phyloP scores from a whole-genome alignment of 2,888 invertebrate genomes.

The Marronus borbonicus region DNA sequence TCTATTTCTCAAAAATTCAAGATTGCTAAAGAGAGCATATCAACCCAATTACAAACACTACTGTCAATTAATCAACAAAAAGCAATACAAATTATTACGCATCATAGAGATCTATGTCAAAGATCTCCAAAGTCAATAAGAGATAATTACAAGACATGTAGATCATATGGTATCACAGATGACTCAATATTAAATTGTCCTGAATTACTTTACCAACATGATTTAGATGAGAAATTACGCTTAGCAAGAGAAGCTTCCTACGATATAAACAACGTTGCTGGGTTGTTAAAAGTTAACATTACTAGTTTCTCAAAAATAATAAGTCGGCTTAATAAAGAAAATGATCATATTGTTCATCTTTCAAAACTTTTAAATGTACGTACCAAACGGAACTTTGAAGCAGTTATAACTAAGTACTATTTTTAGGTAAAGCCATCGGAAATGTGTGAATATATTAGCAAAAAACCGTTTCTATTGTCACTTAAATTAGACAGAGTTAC shows the following conservation, averaged over 20 bases:
- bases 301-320: slow-evolving; percentile 55
- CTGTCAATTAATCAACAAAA: slow-evolving; percentile 44
- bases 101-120: slow-evolving; percentile 56
- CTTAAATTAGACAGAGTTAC: slow-evolving; percentile 51
- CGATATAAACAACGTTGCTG: slow-evolving; percentile 60
- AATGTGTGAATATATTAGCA: slow-evolving; percentile 57
- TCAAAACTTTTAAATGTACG: slow-evolving; percentile 59
- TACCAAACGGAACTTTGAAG: background rate
- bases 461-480: slow-evolving; percentile 55
- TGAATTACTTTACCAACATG: slow-evolving; percentile 60
- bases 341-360: slow-evolving; percentile 56
- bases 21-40: slow-evolving; percentile 28
- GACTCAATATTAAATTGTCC: slow-evolving; percentile 61
- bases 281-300: slow-evolving; percentile 58
- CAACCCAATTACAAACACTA: slow-evolving; percentile 43
- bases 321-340: slow-evolving; percentile 51
- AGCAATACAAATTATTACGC: slow-evolving; percentile 58
- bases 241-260: slow-evolving; percentile 59
- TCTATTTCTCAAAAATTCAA: slow-evolving; percentile 30
- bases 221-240: slow-evolving; percentile 59
- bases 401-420: slow-evolving; percentile 16
- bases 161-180: slow-evolving; percentile 57
- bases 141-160: slow-evolving; percentile 60
- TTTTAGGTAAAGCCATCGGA: slow-evolving; percentile 61
- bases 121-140: slow-evolving; percentile 54